Base-by-base conservation (phyloP, 1,140 invertebrate species). In the Drosophila chauvacae region DNA sequence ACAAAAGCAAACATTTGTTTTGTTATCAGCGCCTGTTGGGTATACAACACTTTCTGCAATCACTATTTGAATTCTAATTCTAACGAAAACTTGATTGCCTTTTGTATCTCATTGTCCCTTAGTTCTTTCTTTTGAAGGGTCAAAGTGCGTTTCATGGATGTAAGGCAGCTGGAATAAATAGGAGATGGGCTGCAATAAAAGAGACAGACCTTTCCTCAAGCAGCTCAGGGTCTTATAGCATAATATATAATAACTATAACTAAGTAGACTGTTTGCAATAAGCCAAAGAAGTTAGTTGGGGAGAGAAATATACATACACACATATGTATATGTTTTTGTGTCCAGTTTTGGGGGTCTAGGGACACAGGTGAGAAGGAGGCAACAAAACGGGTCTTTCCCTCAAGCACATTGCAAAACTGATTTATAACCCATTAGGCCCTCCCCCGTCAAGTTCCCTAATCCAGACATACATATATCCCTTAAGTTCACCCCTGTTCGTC, bases 1-100 rank as follows among this genome's bases (percentile, higher is more conserved):
- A 58, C 23, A 50, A 76, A 65, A 65, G 53, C 50, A 64, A 75
- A 53, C 58, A 60, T 28, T 37, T 64, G 37, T 73, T 48, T 51
- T 44, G 50, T 39, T 68, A 56, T n/a, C 53, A 9, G 51, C 64
- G 65, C 45, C 39, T 68, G 37, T 62, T 53, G 45, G 47, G 30
- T 63, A 48, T 64, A 71, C 73, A 75, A 76, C 53, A 37, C 28
- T 56, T 26, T 57, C 42, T 75, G 20, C 10, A 20, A 39, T 44
- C 37, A 16, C 44, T 41, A 3, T 48, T 66, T 28, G 30, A 42
- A 64, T n/a, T 39, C 30, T 35, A 42, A 33, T 13, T 47, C 23
- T 45, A 42, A 33, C 58, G 14, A 59, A 60, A 41, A 30, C 26
- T n/a, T 57, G 39, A 60, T 57, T 63, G 61, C 61, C 55, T 16